Evolutionary conservation across 2,797 vertebrate genomes (phyloP), one percentile per base, ranked within the genome.

Genomic region (Eospalax fontanierii): DNA sequence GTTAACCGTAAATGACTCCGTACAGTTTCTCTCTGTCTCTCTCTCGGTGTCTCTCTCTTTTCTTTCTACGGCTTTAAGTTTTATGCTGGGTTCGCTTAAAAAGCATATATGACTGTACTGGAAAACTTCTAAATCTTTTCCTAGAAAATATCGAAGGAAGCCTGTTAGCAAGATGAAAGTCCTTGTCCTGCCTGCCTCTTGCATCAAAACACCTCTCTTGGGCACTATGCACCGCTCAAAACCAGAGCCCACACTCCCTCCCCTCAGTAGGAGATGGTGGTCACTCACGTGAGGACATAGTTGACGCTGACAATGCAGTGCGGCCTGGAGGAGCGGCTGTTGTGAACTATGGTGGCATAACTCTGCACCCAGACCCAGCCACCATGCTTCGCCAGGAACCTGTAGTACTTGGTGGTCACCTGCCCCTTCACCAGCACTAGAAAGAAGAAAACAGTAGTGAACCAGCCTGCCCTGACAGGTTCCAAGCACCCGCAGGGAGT

Each of bases 361-460:
- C 99, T 99, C 98, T 99, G 99, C 50, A 99, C 99, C 99, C 99
- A 99, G 5, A 99, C 99, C 99, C 99, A 99, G 97, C 99, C 99
- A 0, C 99, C 99, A 30, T 99, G 99, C 97, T 99, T 99, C 88
- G 99, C 99, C 98, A 99, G 92, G 97, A 99, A 99, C 26, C 99
- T 98, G 98, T 99, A 99, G 98, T 99, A 99, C 95, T 99, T 99
- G 57, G 99, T 99, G 95, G 99, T 99, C 96, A 99, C 99, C 97
- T 99, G 99, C 15, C 99, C 99, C 98, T 99, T 99, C 83, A 99
- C 99, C 97, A 99, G 97, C 99, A 99, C 99, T 99, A 93, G 90
- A 96, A 68, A 63, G 86, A 90, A 40, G 81, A 35, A n/a, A n/a
- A 19, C 6, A 10, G 28, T 22, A 59, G 75, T 33, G 40, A 92